Conservation (phyloP, 2,888 invertebrate genomes). For the Lasius platythorax region DNA sequence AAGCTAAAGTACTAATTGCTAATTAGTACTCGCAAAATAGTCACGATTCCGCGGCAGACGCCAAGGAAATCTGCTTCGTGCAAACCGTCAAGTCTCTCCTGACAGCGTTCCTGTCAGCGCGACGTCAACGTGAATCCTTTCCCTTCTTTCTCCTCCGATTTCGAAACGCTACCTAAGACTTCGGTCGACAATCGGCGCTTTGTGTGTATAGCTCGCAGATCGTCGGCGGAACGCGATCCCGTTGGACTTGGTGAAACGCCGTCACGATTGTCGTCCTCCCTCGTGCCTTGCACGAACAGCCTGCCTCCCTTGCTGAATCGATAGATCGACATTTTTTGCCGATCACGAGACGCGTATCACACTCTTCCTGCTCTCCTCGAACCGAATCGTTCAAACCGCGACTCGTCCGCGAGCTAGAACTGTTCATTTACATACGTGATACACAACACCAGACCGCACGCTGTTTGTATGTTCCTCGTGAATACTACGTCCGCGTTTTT, state of each 20-base stretch:
- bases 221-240: conserved; percentile 82
- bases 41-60: neutral
- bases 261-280: conserved; percentile 89
- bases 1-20: conserved; percentile 22
- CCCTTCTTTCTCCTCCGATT: conserved; percentile 37
- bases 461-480: neutral
- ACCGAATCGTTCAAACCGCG: neutral
- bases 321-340: conserved; percentile 90
- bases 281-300: conserved; percentile 92
- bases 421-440: conserved; percentile 34
- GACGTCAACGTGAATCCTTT: conserved; percentile 68
- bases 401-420: conserved; percentile 32
- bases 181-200: conserved; percentile 94
- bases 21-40: conserved; percentile 20
- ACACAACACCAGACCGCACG: neutral
- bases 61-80: neutral
- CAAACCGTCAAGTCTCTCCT: neutral
- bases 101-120: neutral
- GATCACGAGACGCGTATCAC: conserved; percentile 8
- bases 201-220: conserved; percentile 92
- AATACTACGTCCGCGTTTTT: neutral
- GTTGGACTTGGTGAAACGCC: conserved; percentile 78
- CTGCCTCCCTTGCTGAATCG: conserved; percentile 92
- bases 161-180: conserved; percentile 89
- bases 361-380: neutral